Evolutionary conservation across 2,113 vertebrate species (phyloP), one percentile per base, ranked within the genome.

Genomic region (Bufo gargarizans): DNA sequence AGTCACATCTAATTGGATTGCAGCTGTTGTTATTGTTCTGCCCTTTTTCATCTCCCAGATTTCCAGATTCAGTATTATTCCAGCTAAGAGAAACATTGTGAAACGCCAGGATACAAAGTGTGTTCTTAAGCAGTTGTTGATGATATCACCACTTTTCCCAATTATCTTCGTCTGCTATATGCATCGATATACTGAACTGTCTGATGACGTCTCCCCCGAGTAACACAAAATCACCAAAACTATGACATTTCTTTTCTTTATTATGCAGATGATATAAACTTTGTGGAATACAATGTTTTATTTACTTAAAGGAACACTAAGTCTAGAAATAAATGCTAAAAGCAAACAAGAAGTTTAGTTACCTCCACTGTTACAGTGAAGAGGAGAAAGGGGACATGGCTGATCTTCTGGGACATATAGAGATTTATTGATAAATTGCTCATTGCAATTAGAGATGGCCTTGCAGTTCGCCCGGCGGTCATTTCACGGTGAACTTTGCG

Each of bases 1-100:
- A 90, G 89, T 89, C 87, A 84, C 90, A 89, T 89, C 89, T 93
- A 91, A 91, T 92, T 92, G 91, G 90, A 91, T 89, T 90, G 83
- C 91, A 92, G 92, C 92, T 93, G 91, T 93, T 91, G 87, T 89
- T 89, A 84, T 87, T 84, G 82, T 69, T 81, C 77, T 56, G 58
- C 53, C 72, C 59, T 78, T 87, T 89, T 69, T 74, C 59, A 84
- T 76, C 59, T n/a, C 47, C 71, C 74, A 61, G 55, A 61, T 59
- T 22, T 77, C 50, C 67, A 67, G n/a, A 53, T 84, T 69, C 86
- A 76, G 45, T 81, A 71, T 87, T 87, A 72, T 71, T 87, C 69
- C 58, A 69, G 77, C 77, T 82, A 58, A 50, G 55, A 50, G 43
- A 86, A 77, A 86, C 84, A 74, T 86, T 77, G 84, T 50, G 72